These are phyloP conservation scores for Drosophila funebris DNA, from an alignment of 1,140 invertebrate genomes.

Conservation along the genomic window DNA sequence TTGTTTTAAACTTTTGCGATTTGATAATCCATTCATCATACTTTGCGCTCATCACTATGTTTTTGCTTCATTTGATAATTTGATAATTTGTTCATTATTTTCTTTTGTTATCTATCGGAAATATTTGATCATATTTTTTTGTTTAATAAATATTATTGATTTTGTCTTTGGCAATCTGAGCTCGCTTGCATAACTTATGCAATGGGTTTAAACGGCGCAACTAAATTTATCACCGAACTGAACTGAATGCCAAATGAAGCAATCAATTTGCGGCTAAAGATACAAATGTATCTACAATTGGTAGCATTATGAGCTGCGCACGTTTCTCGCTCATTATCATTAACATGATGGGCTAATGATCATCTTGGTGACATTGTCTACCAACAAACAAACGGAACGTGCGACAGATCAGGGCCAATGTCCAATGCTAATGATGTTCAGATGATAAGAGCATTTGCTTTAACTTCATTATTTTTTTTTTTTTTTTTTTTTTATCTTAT, in stretches of 20 bases:
- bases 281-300: constrained; percentile 1
- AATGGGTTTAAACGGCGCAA: constrained; percentile 31
- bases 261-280: constrained; percentile 9
- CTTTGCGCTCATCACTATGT: no score
- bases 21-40: constrained; percentile 42
- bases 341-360: constrained; percentile 19
- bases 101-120: constrained; percentile 23
- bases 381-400: constrained; percentile 16
- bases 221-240: constrained; percentile 37
- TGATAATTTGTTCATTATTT: constrained; percentile 4
- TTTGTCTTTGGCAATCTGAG: constrained; percentile 35
- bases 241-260: constrained; percentile 63
- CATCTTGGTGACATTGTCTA: constrained; percentile 21
- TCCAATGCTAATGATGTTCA: constrained; percentile 49
- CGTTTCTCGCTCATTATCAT: constrained; percentile 3
- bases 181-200: constrained; percentile 48
- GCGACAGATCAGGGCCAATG: constrained; percentile 52
- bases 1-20: constrained; percentile 10
- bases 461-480: not conserved
- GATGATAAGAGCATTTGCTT: constrained; percentile 54
- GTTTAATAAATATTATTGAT: constrained; percentile 41
- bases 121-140: constrained; percentile 4
- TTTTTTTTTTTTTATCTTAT: constrained; percentile 35
- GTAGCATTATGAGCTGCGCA: not conserved
- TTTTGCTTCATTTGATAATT: no score